Evolutionary conservation across 2,888 invertebrate genomes (phyloP), one percentile per base, ranked within the genome.

Genomic region (Drosophila colorata): DNA sequence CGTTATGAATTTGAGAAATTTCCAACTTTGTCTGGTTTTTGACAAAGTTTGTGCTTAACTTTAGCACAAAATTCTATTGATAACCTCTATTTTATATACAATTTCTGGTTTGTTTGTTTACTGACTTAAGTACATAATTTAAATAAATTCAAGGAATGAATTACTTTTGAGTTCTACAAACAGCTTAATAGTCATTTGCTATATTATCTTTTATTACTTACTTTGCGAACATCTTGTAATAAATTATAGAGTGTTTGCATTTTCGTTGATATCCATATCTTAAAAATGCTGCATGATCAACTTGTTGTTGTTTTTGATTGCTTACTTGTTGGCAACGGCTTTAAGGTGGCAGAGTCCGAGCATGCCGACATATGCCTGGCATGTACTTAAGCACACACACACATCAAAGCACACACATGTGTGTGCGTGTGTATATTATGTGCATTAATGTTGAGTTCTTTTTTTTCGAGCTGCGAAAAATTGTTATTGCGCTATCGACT

Each of bases 401-500:
- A 18, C 31, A 20, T 20, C 25, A 53, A 51, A 53, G 23, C 9
- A 13, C 18, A 18, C n/a, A 4, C 31, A 16, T 13, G 18, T 16
- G n/a, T 33, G 40, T 25, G 58, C 18, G 37, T 25, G 55, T 28
- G 37, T 23, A 31, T 33, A 51, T 61, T 37, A 43, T 46, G 18
- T 56, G 56, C 72, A 67, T 61, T 74, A 61, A 58, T 69, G 61
- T 69, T 43, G 60, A 53, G 20, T 33, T 41, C 51, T 25, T 49
- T 57, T 56, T 60, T 51, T 64, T 58, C 69, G 66, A 74, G 78
- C 78, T 74, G 75, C 75, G 78, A 75, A 77, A 75, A 77, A 78
- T 76, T 74, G 74, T 78, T 78, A 70, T 77, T 78, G 78, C 79
- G 74, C 76, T 60, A 78, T 78, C 76, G 79, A 70, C 75, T 78